phyloP scores from a whole-genome alignment of 2,113 vertebrate genomes.

The Sorex fumeus region DNA sequence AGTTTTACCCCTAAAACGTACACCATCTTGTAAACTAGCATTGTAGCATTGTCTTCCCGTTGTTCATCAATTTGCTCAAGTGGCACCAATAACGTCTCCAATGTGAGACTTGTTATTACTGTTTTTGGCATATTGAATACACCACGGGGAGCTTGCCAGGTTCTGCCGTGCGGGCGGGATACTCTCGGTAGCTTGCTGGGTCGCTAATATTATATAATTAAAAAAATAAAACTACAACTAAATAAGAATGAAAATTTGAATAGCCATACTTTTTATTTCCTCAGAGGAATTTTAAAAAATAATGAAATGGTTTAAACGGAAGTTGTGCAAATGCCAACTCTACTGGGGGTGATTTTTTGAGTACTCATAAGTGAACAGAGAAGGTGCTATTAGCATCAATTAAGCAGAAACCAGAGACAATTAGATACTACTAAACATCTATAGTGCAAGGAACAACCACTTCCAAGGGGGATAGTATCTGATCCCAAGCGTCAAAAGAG shows the following conservation, averaged over 20 bases:
- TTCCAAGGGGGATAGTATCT: neutral
- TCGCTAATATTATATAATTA: too few relatives aligned
- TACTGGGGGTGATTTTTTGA: neutral
- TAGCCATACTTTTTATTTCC: neutral
- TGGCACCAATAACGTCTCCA: too few relatives aligned
- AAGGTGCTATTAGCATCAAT: neutral
- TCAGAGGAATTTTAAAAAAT: too few relatives aligned
- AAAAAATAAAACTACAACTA: neutral
- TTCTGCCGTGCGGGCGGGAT: too few relatives aligned
- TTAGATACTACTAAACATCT: neutral
- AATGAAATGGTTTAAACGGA: neutral
- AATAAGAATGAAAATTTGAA: neutral
- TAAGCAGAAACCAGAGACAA: neutral
- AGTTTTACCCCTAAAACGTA: neutral
- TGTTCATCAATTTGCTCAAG: too few relatives aligned
- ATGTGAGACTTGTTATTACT: too few relatives aligned
- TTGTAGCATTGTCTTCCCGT: too few relatives aligned
- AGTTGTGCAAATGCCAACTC: neutral
- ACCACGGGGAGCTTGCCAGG: too few relatives aligned
- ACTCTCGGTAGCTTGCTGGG: too few relatives aligned
- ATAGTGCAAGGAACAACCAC: neutral
- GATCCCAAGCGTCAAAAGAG: too few relatives aligned
- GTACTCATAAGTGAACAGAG: neutral
- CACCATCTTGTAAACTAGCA: neutral
- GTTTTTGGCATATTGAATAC: too few relatives aligned